Base-by-base conservation (phyloP, 2,888 invertebrate species). In the Colletes collaris region DNA sequence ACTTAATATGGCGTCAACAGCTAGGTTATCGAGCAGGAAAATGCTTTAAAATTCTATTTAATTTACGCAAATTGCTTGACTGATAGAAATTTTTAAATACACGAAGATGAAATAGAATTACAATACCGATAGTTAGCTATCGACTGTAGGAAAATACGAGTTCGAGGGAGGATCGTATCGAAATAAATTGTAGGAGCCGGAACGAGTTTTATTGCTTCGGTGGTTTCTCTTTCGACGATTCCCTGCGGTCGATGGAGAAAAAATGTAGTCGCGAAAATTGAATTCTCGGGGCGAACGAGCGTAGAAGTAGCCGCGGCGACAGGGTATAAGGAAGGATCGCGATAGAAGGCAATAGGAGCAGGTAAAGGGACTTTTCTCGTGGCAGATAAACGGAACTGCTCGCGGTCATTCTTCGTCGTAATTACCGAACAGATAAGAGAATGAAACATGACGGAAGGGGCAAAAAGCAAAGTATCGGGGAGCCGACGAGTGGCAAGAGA, bases 361-460 rank as follows among this genome's bases (percentile, higher is more conserved):
- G 90, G 89, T 91, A 90, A 90, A 90, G 27, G 27, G 87, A 90
- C 89, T 91, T 87, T 82, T 77, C 86, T 88, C 83, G 87, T 82
- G 90, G 87, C 76, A 79, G 76, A 84, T 84, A 87, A 88, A 87
- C 87, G 86, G 82, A 81, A 78, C 55, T 56, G 73, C 76, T 74
- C 53, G 79, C 85, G 86, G 86, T 89, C 87, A 88, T 90, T 90
- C 88, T 86, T 87, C 82, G 81, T 73, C 65, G 86, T 90, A 88
- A 91, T 91, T 89, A 87, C 86, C 81, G 68, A 85, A 75, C 70
- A 75, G 83, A 86, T 87, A 79, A 84, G 84, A 77, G 79, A 75
- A 79, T 62, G 81, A 71, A 76, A 49, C 72, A 73, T 66, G 72
- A 76, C 46, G 78, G 67, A 59, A 60, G 66, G 74, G 67, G 67